A percentile compares a stretch with the other conserved stretches of the same genome.
phyloP scores from a whole-genome alignment of 2,113 vertebrate species.

The Candoia aspera region DNA sequence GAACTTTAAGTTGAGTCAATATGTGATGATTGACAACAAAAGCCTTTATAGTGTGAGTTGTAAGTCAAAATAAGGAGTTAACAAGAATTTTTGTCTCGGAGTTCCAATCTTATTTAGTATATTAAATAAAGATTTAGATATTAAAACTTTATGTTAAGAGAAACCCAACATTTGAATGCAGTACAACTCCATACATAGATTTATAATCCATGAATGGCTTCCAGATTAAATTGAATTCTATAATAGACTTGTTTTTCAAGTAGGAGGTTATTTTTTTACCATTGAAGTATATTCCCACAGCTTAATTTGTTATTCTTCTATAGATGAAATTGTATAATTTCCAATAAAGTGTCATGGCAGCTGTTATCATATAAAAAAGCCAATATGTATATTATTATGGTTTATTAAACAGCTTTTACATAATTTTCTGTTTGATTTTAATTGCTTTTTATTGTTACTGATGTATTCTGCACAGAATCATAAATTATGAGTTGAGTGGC shows the following conservation, averaged over 20 bases:
- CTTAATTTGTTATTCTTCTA: background rate
- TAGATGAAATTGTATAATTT: background rate
- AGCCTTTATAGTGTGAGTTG: too few relatives aligned
- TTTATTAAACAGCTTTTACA: background rate
- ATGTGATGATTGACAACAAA: too few relatives aligned
- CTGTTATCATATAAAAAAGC: background rate
- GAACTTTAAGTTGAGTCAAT: too few relatives aligned
- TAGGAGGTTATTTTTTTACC: background rate
- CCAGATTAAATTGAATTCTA: background rate
- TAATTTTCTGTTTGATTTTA: background rate
- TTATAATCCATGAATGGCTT: background rate
- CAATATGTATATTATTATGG: background rate
- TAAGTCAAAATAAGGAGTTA: too few relatives aligned
- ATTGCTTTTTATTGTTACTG: background rate
- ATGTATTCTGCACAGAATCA: background rate
- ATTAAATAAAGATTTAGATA: too few relatives aligned
- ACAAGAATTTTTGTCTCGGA: too few relatives aligned
- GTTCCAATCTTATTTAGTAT: too few relatives aligned
- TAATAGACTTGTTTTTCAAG: background rate
- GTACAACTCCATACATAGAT: too few relatives aligned
- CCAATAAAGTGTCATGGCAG: background rate
- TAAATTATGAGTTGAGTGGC: background rate
- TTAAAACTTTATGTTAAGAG: too few relatives aligned
- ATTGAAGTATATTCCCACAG: background rate
- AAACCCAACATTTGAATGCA: too few relatives aligned